Conservation (phyloP, 1,140 invertebrate species). For the Tetragonula clypearis region DNA sequence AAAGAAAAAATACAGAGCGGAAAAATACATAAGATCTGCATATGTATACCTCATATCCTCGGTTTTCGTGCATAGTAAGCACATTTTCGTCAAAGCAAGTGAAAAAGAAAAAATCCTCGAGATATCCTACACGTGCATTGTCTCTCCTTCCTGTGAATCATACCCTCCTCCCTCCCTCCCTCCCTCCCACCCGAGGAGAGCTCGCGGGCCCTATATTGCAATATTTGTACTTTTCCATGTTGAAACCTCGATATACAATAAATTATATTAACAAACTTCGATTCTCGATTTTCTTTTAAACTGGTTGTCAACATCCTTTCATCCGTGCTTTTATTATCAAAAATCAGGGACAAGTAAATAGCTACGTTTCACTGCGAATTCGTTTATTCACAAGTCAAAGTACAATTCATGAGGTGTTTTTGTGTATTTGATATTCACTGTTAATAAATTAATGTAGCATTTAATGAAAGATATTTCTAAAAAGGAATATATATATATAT, state of each 20-base stretch:
- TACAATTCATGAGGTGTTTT: background rate
- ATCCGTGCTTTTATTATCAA: background rate
- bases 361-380: background rate
- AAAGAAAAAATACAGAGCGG: slow-evolving; percentile 37
- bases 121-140: slow-evolving; percentile 61
- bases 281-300: slow-evolving; percentile 37
- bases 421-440: background rate
- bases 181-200: slow-evolving; percentile 80
- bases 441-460: background rate
- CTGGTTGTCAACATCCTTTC: background rate
- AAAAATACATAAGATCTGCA: slow-evolving; percentile 39
- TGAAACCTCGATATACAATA: slow-evolving; percentile 83
- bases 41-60: slow-evolving; percentile 56
- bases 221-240: slow-evolving; percentile 83
- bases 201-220: slow-evolving; percentile 82
- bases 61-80: slow-evolving; percentile 51
- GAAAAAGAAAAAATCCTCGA: slow-evolving; percentile 10
- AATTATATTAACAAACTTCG: slow-evolving; percentile 83
- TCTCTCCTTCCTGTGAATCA: slow-evolving; percentile 63
- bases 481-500: background rate
- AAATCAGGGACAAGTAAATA: too few species aligned
- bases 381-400: slow-evolving; percentile 19
- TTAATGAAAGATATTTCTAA: background rate
- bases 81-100: slow-evolving; percentile 25
- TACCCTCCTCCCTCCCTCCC: slow-evolving; percentile 71